Base-by-base conservation (phyloP, 92 coral and sea anemone genomes). In the Paramuricea clavata region DNA sequence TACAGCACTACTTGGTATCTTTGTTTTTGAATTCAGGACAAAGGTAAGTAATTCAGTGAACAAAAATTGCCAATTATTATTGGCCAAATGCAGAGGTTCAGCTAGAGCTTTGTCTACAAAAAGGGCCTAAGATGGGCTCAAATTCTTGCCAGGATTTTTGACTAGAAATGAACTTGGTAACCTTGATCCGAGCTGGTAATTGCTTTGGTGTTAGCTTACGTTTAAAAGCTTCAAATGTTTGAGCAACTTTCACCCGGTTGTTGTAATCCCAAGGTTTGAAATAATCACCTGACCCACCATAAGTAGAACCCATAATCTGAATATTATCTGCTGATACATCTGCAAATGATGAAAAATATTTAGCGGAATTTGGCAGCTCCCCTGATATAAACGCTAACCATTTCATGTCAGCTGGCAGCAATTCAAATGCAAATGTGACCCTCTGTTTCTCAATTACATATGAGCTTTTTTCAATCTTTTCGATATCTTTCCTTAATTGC, bases 231-330 rank as follows among this genome's bases (percentile, higher is more conserved):
- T 83, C 83, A 33, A 85, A 89, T 52, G 43, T 52, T 49, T 89
- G 80, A 32, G 87, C 89, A 36, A 68, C n/a, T 70, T 54, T 43
- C 60, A 25, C n/a, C n/a, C n/a, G n/a, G n/a, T n/a, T n/a, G n/a
- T n/a, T n/a, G n/a, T n/a, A n/a, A n/a, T n/a, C n/a, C 93, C 93
- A 90, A 35, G 70, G 81, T 52, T 85, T 71, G 85, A 88, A 90
- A 30, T 85, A 79, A 56, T 85, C 87, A 43, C 27, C 69, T 12
- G 72, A 39, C 31, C 56, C 81, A 39, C 90, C 90, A 31, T 82
- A 85, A 43, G 54, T 49, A 22, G 83, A 76, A 47, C 87, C 90
- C 67, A 78, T 54, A 68, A 69, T 49, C 30, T 50, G 69, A 60
- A 35, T 71, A 19, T 50, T 77, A 39, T 12, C 75, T 6, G 57